Percentiles rank a stretch among this genome's conserved stretches.
Evolutionary conservation across 2,113 vertebrate species (phyloP).

Genomic region (Oplegnathus fasciatus): DNA sequence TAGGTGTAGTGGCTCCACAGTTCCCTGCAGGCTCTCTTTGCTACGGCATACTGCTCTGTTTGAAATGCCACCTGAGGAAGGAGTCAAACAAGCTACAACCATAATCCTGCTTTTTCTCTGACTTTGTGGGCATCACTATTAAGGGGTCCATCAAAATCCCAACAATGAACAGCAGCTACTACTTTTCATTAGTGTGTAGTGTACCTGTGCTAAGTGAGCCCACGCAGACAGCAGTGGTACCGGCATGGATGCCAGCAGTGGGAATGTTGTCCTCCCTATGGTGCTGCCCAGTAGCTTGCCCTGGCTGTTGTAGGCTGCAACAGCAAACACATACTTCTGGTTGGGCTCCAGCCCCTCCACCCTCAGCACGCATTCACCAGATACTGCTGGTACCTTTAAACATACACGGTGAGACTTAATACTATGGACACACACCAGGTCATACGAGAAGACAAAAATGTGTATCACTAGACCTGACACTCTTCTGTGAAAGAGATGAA

Average conservation of each 20-base stretch:
- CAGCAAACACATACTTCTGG: constrained; percentile 93
- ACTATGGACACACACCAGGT: neutral
- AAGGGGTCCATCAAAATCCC: too few relatives aligned
- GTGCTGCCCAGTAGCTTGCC: constrained; percentile 88
- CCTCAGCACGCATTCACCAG: constrained; percentile 85
- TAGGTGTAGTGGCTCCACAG: constrained; percentile 91
- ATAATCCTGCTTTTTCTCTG: neutral
- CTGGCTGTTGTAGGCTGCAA: constrained; percentile 90
- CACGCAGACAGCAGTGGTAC: constrained; percentile 87
- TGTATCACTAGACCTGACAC: neutral
- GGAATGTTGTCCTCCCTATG: constrained; percentile 88
- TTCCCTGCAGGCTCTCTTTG: constrained; percentile 88
- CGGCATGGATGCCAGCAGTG: constrained; percentile 89
- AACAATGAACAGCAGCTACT: too few relatives aligned
- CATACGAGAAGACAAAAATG: neutral
- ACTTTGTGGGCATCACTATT: neutral
- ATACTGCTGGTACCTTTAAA: constrained; percentile 87
- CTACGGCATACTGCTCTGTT: constrained; percentile 84
- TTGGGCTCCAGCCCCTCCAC: constrained; percentile 90
- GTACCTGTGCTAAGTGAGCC: constrained; percentile 92
- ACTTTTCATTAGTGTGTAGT: neutral
- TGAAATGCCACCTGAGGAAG: constrained; percentile 89
- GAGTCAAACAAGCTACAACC: constrained; percentile 10
- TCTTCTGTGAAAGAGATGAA: neutral
- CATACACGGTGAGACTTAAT: neutral